Conservation (phyloP, 2,888 invertebrate genomes). For the Ectemnius cavifrons region DNA sequence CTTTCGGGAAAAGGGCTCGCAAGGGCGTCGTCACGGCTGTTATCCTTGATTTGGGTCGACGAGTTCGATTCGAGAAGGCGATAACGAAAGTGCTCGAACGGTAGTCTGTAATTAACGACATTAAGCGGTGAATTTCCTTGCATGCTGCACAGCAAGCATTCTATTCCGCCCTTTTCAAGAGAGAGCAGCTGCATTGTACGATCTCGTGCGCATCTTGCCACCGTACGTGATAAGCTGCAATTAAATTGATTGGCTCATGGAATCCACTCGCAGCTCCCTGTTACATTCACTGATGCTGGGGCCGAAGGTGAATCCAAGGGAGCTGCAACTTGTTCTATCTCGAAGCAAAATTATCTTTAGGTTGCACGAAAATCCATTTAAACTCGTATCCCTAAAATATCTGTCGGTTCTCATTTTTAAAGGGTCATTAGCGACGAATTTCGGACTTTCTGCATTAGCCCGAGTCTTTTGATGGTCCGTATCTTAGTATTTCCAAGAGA, state of each 20-base stretch:
- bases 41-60: conserved; percentile 53
- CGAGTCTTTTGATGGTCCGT: too few species aligned
- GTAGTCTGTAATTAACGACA: conserved; percentile 70
- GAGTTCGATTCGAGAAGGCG: conserved; percentile 50
- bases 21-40: conserved; percentile 37
- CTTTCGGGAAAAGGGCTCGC: conserved; percentile 38
- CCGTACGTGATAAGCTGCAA: conserved; percentile 67
- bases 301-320: conserved; percentile 38
- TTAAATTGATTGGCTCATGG: conserved; percentile 68
- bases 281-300: conserved; percentile 48
- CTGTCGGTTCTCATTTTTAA: too few species aligned
- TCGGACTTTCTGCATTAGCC: too few species aligned
- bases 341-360: too few species aligned
- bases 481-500: too few species aligned
- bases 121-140: conserved; percentile 54
- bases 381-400: too few species aligned
- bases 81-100: conserved; percentile 71
- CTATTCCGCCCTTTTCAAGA: background rate
- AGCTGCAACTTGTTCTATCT: conserved; percentile 12
- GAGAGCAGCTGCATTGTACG: conserved; percentile 57
- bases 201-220: conserved; percentile 59
- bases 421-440: too few species aligned
- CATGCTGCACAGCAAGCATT: background rate
- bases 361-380: too few species aligned
- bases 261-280: conserved; percentile 39